A percentile compares a stretch with the other conserved stretches of the same genome.
These are phyloP conservation scores for Diloba caeruleocephala DNA, from an alignment of 2,888 invertebrate species.

Conservation along the genomic window DNA sequence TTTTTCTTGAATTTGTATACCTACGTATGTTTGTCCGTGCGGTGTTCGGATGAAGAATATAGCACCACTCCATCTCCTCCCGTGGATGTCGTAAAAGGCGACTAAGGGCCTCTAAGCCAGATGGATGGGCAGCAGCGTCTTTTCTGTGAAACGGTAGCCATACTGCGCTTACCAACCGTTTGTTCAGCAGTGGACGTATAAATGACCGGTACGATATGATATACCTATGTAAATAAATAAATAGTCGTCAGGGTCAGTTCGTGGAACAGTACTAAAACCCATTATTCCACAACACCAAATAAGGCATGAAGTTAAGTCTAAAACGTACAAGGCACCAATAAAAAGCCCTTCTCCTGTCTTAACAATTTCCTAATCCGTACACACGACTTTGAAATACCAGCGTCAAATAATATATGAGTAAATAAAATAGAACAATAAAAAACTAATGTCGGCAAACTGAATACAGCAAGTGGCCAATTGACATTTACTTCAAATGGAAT, in stretches of 20 bases:
- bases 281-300: background rate
- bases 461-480: slow-evolving; percentile 55
- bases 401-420: slow-evolving; percentile 43
- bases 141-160: too few species aligned
- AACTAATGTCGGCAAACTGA: slow-evolving; percentile 41
- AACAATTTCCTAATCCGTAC: slow-evolving; percentile 42
- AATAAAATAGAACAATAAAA: slow-evolving; percentile 48
- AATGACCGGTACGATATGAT: too few species aligned
- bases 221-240: too few species aligned
- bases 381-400: slow-evolving; percentile 33
- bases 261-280: background rate
- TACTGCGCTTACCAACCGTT: too few species aligned
- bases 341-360: slow-evolving; percentile 25
- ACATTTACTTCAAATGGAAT: slow-evolving; percentile 67
- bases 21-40: too few species aligned
- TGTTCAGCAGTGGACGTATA: too few species aligned
- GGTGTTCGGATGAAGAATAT: too few species aligned
- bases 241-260: background rate
- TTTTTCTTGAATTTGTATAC: too few species aligned
- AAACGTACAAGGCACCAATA: slow-evolving; percentile 9
- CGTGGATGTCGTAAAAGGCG: too few species aligned
- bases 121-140: too few species aligned
- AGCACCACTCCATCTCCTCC: too few species aligned
- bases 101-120: too few species aligned
- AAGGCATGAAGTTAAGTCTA: slow-evolving; percentile 6